Evolutionary conservation across 2,888 invertebrate genomes (phyloP), one percentile per base, ranked within the genome.

Genomic region (Gryllus longicercus): DNA sequence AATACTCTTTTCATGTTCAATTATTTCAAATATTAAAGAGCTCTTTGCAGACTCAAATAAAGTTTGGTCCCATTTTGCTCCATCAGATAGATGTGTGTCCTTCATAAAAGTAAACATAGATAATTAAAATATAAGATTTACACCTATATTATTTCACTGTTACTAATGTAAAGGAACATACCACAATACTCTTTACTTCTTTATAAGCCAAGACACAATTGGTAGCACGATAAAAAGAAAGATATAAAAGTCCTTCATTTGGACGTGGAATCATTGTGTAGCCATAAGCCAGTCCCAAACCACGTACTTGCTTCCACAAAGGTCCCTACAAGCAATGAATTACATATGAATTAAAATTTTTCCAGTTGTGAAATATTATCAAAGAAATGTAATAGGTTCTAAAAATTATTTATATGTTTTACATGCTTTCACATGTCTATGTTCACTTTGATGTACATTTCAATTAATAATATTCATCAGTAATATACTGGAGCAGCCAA

Each of bases 271-370:
- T 80, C 25, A 82, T 80, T 77, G 51, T 90, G 88, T 94, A 96
- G 79, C 92, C 90, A 87, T 97, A 97, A 0, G 96, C 92, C 79
- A 95, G 90, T 0, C 97, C 97, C 85, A 93, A 92, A 74, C 97
- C 97, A 83, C 97, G 91, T 83, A 97, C 94, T 86, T 93, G 91
- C 79, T 92, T 91, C 95, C 95, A 96, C 92, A 96, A 92, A 50
- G 96, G 96, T 79, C 96, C 96, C 93, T 94, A 86, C n/a, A 84
- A 84, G 78, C 8, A 75, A 75, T 14, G 25, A 74, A 79, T 79
- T 74, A 79, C 10, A 76, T 5, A 38, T 38, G 38, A 38, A 38
- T 38, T 38, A 38, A 1, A 38, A 8, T 8, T 38, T 38, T 21
- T 8, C 5, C 38, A 5, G 38, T 25, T 3, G 25, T 38, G 38